Evolutionary conservation across 2,888 invertebrate species (phyloP), one percentile per base, ranked within the genome.

Genomic region (Orthosia cruda): DNA sequence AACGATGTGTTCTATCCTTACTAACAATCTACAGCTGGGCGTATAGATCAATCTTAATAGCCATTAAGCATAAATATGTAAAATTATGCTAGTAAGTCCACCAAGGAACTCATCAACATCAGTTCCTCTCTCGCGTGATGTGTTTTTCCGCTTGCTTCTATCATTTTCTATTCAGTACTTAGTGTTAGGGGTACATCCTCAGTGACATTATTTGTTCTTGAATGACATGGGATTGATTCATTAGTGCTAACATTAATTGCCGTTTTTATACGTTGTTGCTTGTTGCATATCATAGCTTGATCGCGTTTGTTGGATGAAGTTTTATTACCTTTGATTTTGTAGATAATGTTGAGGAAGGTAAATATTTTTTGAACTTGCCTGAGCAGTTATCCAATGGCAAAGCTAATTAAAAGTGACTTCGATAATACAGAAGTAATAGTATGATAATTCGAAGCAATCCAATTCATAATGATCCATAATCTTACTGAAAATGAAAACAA

Each of bases 141-240:
- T 52, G 57, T 69, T 66, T 65, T 82, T 84, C 80, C 71, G 84
- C 55, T 59, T 26, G 55, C 67, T 83, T 52, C 55, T 63, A 52
- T 20, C 16, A 71, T 63, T 79, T 74, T 79, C 68, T 80, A 57
- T 61, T 61, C 23, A 65, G 23, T 71, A 52, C 50, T 57, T 65
- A 26, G 15, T 50, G 7, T 57, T 54, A 16, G 52, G 67, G 26
- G 47, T 85, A 84, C 71, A 76, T 77, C 71, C 67, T 83, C 62
- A 59, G 52, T 81, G 71, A 79, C 61, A 84, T 84, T 84, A 77
- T 84, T 80, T 67, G 50, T 59, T 73, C 32, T 32, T 76, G 74
- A 78, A 67, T 71, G 63, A 67, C 65, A 74, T 81, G 84, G 57
- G 81, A 81, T 73, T 73, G 49, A 50, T 63, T 74, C 58, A 74